Conservation (phyloP, 1,140 invertebrate genomes). For the Ditylenchus dipsaci region DNA sequence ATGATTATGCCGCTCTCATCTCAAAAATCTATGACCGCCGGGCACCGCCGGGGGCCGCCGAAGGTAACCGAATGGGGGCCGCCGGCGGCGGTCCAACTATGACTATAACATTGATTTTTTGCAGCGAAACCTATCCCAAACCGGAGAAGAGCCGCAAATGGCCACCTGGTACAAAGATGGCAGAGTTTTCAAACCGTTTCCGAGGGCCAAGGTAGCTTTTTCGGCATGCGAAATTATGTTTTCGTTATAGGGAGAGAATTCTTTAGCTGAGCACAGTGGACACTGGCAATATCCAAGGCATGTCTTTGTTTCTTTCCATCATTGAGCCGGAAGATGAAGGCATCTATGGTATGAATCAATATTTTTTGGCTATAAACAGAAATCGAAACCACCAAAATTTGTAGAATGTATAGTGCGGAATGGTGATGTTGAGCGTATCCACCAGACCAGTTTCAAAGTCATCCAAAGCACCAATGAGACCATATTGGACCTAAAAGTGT, state of each 20-base stretch:
- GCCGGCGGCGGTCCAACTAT: no score
- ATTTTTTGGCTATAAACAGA: background rate
- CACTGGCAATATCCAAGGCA: background rate
- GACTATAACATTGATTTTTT: no score
- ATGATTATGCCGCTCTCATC: no score
- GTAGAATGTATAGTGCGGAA: background rate
- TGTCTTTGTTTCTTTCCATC: slow-evolving; percentile 3
- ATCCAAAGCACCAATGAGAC: background rate
- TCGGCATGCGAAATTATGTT: background rate
- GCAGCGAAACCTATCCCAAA: background rate
- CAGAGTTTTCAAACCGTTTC: background rate
- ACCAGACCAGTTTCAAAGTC: background rate
- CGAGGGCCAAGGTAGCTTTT: background rate
- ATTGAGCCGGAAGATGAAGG: slow-evolving; percentile 7
- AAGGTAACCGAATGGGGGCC: no score
- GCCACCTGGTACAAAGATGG: background rate
- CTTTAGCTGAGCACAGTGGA: background rate
- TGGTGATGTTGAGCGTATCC: slow-evolving; percentile 2
- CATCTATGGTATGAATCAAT: background rate
- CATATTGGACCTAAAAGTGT: background rate
- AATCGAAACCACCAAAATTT: background rate
- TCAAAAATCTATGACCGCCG: no score
- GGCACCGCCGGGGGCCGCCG: no score
- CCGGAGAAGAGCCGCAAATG: background rate
- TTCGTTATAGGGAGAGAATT: background rate